A percentile compares a stretch with the other conserved stretches of the same genome.
Conservation (phyloP, 2,113 vertebrate genomes). For the Terrapene triunguis region DNA sequence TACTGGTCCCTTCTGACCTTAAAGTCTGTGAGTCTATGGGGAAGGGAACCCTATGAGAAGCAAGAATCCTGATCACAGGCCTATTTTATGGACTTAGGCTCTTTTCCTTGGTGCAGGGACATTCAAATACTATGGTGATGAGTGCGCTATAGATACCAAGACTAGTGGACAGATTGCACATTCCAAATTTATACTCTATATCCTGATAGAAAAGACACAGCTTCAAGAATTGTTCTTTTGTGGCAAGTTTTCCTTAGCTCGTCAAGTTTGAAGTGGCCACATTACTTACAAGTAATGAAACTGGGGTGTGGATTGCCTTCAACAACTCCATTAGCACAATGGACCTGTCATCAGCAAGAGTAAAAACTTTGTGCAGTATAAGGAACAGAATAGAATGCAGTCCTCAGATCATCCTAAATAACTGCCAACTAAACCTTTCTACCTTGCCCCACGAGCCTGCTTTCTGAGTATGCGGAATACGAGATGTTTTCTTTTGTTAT, state of each 20-base stretch:
- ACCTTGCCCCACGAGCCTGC: not conserved
- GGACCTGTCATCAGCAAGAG: not conserved
- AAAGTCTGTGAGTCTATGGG: too few species aligned
- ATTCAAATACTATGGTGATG: not conserved
- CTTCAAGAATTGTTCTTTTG: not conserved
- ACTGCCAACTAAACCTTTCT: not conserved
- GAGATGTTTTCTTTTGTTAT: not conserved
- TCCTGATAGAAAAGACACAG: not conserved
- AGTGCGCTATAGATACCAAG: not conserved
- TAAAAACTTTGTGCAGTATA: not conserved
- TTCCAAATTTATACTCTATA: not conserved
- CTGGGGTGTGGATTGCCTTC: not conserved
- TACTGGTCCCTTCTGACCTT: too few species aligned
- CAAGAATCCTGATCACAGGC: not conserved
- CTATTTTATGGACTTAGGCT: not conserved
- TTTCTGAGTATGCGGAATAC: not conserved
- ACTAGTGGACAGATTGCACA: not conserved
- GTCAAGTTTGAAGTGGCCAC: not conserved
- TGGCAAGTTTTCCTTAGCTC: not conserved
- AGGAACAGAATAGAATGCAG: not conserved
- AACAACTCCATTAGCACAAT: not conserved
- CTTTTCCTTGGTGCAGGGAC: not conserved
- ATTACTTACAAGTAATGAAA: not conserved
- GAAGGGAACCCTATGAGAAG: not conserved
- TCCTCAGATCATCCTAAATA: not conserved